Conservation (phyloP, 2,113 vertebrate species). For the Cephalopholis sonnerati region DNA sequence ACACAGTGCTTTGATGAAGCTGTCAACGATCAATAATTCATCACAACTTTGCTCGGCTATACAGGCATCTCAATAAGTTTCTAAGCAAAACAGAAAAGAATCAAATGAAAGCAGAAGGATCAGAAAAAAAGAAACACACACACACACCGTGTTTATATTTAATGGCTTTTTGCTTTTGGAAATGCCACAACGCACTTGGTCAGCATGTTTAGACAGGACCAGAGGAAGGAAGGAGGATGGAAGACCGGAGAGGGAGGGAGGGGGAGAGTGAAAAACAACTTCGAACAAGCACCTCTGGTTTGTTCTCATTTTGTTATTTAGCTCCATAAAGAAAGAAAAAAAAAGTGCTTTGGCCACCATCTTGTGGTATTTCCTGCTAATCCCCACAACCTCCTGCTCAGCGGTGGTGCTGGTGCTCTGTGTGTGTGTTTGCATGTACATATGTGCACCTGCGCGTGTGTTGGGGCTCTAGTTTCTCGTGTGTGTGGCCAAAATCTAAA, state of each 20-base stretch:
- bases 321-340: slow-evolving; percentile 56
- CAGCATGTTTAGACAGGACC: slow-evolving; percentile 75
- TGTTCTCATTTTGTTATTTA: slow-evolving; percentile 85
- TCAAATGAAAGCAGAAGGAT: slow-evolving; percentile 74
- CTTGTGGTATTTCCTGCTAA: slow-evolving; percentile 80
- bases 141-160: slow-evolving; percentile 71
- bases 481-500: slow-evolving; percentile 79
- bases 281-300: slow-evolving; percentile 78
- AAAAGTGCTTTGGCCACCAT: slow-evolving; percentile 80
- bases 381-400: slow-evolving; percentile 79
- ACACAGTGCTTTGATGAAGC: slow-evolving; percentile 81
- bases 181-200: slow-evolving; percentile 76
- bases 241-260: slow-evolving; percentile 10
- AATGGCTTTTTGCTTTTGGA: slow-evolving; percentile 77
- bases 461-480: slow-evolving; percentile 63
- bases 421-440: slow-evolving; percentile 61
- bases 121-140: slow-evolving; percentile 37
- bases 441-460: slow-evolving; percentile 73
- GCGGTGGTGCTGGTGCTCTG: slow-evolving; percentile 56
- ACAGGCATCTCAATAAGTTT: slow-evolving; percentile 82
- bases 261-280: slow-evolving; percentile 52
- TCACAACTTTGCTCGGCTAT: slow-evolving; percentile 80
- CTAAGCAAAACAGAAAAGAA: slow-evolving; percentile 71
- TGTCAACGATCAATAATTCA: slow-evolving; percentile 88
- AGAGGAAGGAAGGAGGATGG: slow-evolving; percentile 64